Conservation (phyloP, 2,888 invertebrate species). For the Ptilodon capucinus region DNA sequence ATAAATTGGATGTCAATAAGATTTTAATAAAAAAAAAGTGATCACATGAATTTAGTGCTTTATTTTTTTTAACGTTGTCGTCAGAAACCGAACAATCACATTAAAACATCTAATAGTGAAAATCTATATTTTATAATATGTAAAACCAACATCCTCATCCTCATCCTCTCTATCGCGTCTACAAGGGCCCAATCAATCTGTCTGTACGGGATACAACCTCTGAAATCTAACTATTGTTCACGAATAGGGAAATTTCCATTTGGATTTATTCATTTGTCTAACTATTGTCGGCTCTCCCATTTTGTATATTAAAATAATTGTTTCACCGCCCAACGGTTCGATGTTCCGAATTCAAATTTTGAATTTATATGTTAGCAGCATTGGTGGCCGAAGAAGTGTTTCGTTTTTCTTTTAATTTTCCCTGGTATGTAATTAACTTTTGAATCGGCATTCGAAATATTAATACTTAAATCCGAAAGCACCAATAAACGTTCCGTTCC, state of each 20-base stretch:
- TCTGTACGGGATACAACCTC: constrained; percentile 80
- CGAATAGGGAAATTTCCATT: constrained; percentile 81
- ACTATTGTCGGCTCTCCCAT: constrained; percentile 71
- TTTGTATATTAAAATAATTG: constrained; percentile 60
- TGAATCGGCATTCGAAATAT: constrained; percentile 42
- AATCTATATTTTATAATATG: no score
- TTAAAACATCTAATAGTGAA: no score
- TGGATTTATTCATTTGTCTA: constrained; percentile 82
- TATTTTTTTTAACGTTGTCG: no score
- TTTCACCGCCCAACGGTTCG: constrained; percentile 43
- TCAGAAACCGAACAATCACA: no score
- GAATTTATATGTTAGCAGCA: constrained; percentile 11
- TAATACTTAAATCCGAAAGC: constrained; percentile 50
- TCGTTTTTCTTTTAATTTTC: constrained; percentile 3
- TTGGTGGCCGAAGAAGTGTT: constrained; percentile 13
- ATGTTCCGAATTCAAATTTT: constrained; percentile 33
- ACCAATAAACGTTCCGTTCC: constrained; percentile 56
- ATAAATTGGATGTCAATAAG: no score
- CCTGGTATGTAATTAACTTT: constrained; percentile 25
- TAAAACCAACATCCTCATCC: not conserved
- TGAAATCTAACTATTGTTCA: constrained; percentile 82
- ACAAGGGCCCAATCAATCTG: constrained; percentile 79
- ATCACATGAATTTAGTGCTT: no score
- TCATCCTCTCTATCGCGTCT: constrained; percentile 55
- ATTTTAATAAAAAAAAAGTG: no score